A percentile compares a stretch with the other conserved stretches of the same genome.
phyloP scores from a whole-genome alignment of 2,797 vertebrate genomes.

The Valencia hispanica region DNA sequence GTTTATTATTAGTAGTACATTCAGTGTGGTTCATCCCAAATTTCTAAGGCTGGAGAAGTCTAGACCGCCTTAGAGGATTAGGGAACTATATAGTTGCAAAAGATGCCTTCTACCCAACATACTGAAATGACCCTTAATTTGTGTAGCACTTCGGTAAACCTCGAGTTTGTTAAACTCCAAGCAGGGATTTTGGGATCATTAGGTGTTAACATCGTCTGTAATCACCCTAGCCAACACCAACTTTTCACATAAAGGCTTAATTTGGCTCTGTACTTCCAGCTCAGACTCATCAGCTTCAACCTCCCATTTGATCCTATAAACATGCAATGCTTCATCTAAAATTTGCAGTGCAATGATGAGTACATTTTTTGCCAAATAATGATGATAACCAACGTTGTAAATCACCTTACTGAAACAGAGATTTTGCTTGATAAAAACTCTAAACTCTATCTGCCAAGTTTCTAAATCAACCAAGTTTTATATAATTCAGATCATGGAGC shows the following conservation, averaged over 20 bases:
- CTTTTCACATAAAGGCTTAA: not conserved
- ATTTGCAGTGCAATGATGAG: not conserved
- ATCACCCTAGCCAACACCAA: not conserved
- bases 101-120: not conserved
- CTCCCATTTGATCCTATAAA: not conserved
- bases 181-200: constrained; percentile 1
- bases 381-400: not conserved
- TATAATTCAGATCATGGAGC: not conserved
- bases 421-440: not conserved
- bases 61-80: not conserved
- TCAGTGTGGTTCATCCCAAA: not conserved
- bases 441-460: not conserved
- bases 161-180: not conserved
- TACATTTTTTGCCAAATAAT: not conserved
- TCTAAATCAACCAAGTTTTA: not conserved
- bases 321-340: not conserved
- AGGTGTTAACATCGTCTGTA: not conserved
- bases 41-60: not conserved
- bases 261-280: not conserved
- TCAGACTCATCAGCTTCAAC: not conserved
- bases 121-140: not conserved
- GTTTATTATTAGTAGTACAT: too few species aligned
- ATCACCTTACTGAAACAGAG: not conserved
- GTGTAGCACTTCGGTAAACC: not conserved
- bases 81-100: not conserved